These are phyloP conservation scores for Sarcophaga rosellei DNA, from an alignment of 2,888 invertebrate genomes.

Conservation along the genomic window DNA sequence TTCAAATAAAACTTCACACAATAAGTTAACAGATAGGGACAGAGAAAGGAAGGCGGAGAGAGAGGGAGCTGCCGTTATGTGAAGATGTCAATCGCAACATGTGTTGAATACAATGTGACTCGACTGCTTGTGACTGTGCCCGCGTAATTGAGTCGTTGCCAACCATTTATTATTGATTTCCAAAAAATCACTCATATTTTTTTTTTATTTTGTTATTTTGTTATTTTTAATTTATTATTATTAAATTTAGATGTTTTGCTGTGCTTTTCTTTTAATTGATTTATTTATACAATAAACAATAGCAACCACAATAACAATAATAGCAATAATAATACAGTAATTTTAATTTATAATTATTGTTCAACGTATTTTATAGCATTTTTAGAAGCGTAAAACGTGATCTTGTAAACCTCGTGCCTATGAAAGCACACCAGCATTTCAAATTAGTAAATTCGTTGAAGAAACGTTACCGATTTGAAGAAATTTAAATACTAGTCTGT, in stretches of 20 bases:
- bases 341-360: not conserved
- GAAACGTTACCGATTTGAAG: no score
- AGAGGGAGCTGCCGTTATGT: not conserved
- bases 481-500: no score
- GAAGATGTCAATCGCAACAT: not conserved
- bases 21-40: not conserved
- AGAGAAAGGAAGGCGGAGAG: not conserved
- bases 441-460: not conserved
- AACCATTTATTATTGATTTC: no score
- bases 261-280: no score
- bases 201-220: no score
- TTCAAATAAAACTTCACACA: not conserved
- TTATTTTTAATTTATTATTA: no score
- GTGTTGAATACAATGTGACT: not conserved
- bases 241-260: no score
- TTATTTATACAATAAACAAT: no score
- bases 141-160: no score
- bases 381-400: constrained; percentile 40
- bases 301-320: no score
- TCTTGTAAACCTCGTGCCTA: constrained; percentile 38
- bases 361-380: not conserved
- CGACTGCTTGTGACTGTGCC: no score
- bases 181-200: no score
- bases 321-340: not conserved
- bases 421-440: not conserved